Percentiles rank a stretch among this genome's conserved stretches.
Evolutionary conservation across 2,113 vertebrate genomes (phyloP).

Genomic region (Gavia stellata): DNA sequence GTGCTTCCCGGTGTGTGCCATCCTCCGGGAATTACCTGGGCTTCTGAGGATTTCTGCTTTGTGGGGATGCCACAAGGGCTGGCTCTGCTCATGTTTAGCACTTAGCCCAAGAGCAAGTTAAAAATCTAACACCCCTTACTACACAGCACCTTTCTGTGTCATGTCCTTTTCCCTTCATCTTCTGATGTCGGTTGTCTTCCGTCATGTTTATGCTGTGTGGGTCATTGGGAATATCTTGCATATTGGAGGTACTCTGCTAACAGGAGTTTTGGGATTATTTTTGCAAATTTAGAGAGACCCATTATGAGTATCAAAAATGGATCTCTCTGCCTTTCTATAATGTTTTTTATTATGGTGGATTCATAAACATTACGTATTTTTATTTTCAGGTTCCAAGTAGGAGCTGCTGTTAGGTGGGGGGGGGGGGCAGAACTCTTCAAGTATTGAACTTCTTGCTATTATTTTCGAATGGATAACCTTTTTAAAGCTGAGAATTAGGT

Average conservation of each 20-base stretch:
- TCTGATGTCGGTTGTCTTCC: neutral
- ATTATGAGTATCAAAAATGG: neutral
- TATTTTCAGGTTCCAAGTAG: neutral
- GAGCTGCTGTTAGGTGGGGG: neutral
- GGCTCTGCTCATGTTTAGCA: neutral
- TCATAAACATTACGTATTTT: neutral
- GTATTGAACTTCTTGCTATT: neutral
- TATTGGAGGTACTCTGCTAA: neutral
- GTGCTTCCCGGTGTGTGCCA: neutral
- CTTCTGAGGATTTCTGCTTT: neutral
- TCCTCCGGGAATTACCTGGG: neutral
- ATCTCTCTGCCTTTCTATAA: neutral
- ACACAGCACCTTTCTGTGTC: neutral
- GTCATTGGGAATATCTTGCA: neutral
- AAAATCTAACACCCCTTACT: neutral
- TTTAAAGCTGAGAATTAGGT: neutral
- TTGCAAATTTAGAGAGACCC: neutral
- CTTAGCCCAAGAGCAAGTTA: neutral
- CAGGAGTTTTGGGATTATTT: neutral
- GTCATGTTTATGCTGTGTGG: neutral
- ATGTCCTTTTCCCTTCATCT: neutral
- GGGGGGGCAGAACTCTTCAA: neutral
- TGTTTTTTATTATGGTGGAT: neutral
- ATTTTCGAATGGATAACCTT: neutral
- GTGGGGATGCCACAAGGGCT: neutral